Percentiles rank a stretch among this genome's conserved stretches.
These are phyloP conservation scores for Rotaria macrura DNA, from an alignment of 2,888 invertebrate genomes.

Conservation along the genomic window DNA sequence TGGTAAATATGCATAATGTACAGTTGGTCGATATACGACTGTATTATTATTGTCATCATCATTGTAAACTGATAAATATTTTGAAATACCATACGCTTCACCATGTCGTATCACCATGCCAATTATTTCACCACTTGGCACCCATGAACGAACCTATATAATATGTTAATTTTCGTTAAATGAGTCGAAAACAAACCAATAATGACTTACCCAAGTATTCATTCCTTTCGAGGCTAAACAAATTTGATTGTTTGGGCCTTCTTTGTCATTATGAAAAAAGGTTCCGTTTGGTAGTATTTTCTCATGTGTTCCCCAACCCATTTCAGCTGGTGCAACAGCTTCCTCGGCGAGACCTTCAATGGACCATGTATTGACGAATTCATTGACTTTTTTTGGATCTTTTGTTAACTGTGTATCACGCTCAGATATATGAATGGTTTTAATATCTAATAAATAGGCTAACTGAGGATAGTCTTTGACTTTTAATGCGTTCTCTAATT, in stretches of 20 bases:
- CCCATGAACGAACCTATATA: conserved; percentile 3
- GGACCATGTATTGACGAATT: conserved; percentile 13
- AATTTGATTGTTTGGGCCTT: background rate
- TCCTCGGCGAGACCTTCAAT: background rate
- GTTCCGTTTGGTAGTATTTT: background rate
- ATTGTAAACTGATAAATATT: background rate
- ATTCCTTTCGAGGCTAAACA: background rate
- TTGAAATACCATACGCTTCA: conserved; percentile 6
- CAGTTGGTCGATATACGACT: background rate
- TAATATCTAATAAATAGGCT: background rate
- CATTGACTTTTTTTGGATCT: background rate
- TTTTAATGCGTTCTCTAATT: background rate
- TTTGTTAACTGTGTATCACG: background rate
- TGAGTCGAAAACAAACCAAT: too few species aligned
- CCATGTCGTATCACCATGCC: background rate
- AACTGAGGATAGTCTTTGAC: background rate
- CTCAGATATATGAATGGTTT: background rate
- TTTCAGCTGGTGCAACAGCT: background rate
- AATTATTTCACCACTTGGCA: conserved; percentile 6
- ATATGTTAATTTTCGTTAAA: background rate
- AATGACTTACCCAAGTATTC: background rate
- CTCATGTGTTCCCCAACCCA: conserved; percentile 12
- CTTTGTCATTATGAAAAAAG: background rate
- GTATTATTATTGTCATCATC: background rate
- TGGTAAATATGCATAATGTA: conserved; percentile 6